A percentile compares a stretch with the other conserved stretches of the same genome.
Evolutionary conservation across 2,888 invertebrate species (phyloP).

Genomic region (Macrophya annulata): DNA sequence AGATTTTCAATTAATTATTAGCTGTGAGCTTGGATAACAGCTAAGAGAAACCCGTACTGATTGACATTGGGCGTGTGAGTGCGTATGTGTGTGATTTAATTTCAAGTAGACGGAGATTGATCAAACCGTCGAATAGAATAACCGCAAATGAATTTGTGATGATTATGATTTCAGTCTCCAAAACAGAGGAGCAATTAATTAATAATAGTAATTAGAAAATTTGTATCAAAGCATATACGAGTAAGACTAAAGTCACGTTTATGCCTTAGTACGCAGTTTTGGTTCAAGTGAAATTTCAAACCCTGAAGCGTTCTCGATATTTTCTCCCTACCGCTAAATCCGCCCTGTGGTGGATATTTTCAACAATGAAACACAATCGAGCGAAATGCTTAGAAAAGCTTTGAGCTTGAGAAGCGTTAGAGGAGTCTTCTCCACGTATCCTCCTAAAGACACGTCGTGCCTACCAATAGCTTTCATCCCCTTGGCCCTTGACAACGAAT

Average conservation of each 20-base stretch:
- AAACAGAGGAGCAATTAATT: not conserved
- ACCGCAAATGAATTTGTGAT: not conserved
- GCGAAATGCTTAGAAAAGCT: slow-evolving; percentile 43
- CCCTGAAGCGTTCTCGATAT: slow-evolving; percentile 11
- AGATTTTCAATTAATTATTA: slow-evolving; percentile 30
- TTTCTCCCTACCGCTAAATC: not conserved
- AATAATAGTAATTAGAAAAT: not conserved
- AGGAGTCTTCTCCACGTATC: slow-evolving; percentile 24
- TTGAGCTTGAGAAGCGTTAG: slow-evolving; percentile 15
- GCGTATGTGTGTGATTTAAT: not conserved
- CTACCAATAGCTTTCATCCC: slow-evolving; percentile 46
- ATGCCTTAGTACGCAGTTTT: slow-evolving; percentile 17
- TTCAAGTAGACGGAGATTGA: not conserved
- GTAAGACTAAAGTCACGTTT: slow-evolving; percentile 4
- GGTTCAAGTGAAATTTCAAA: slow-evolving; percentile 18
- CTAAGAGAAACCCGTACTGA: not conserved
- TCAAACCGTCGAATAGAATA: not conserved
- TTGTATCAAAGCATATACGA: not conserved
- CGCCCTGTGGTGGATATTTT: slow-evolving; percentile 40
- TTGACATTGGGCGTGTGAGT: not conserved
- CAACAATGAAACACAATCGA: slow-evolving; percentile 48
- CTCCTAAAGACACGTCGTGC: slow-evolving; percentile 40
- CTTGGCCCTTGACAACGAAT: slow-evolving; percentile 41
- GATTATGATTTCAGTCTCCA: not conserved
- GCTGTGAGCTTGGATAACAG: not conserved